Conservation (phyloP, 2,113 vertebrate genomes). For the Gavialis gangeticus region DNA sequence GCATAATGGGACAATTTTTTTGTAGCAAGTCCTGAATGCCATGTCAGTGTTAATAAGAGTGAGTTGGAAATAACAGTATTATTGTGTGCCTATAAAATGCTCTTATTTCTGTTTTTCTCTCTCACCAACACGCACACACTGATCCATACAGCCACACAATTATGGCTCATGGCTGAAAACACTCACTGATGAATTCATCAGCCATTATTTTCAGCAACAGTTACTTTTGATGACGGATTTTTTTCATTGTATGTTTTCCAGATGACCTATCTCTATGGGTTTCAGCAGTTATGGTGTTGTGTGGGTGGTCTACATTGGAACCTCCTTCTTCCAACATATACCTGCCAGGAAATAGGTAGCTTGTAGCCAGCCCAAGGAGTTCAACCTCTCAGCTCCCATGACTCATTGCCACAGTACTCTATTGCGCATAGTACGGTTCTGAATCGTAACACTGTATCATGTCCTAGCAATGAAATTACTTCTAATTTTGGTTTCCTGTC, state of each 20-base stretch:
- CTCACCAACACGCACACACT: not conserved
- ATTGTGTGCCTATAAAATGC: not conserved
- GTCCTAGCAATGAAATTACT: not conserved
- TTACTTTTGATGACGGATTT: not conserved
- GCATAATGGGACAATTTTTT: not conserved
- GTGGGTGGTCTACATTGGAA: not conserved
- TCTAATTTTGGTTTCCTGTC: not conserved
- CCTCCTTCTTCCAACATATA: accelerated
- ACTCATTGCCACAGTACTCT: not conserved
- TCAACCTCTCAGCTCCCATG: not conserved
- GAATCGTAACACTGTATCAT: not conserved
- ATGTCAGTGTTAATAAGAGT: not conserved
- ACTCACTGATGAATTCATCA: not conserved
- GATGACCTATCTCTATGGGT: not conserved
- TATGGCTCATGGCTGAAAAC: too few relatives aligned
- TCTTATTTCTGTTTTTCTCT: not conserved
- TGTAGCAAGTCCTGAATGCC: not conserved
- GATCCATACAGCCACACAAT: too few relatives aligned
- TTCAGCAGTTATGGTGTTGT: not conserved
- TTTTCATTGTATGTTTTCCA: not conserved
- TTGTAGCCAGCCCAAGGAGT: not conserved
- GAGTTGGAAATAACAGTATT: too few relatives aligned
- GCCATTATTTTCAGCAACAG: not conserved
- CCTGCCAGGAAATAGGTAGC: not conserved
- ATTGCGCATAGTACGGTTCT: not conserved